Percentiles rank a stretch among this genome's conserved stretches.
Conservation (phyloP, 2,888 invertebrate genomes). For the Petrophora chlorosata region DNA sequence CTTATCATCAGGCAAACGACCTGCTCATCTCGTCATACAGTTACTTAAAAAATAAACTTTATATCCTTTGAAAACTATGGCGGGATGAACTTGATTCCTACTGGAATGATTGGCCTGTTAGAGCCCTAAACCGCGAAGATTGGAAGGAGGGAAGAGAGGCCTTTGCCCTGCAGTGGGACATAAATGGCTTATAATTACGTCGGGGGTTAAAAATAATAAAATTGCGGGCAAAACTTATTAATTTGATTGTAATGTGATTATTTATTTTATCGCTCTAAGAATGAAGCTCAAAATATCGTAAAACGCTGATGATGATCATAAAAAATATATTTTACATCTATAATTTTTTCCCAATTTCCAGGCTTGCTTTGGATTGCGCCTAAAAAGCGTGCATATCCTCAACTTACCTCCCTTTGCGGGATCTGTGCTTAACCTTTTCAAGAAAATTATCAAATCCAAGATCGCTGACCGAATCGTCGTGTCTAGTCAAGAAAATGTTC, state of each 20-base stretch:
- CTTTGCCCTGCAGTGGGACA: no score
- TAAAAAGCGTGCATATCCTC: constrained; percentile 16
- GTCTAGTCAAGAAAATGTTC: constrained; percentile 36
- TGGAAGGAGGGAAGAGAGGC: no score
- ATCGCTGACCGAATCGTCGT: constrained; percentile 49
- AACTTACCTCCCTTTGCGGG: constrained; percentile 15
- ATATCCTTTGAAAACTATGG: no score
- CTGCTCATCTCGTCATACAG: no score
- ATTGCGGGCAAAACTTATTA: no score
- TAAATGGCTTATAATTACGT: no score
- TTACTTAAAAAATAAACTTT: no score
- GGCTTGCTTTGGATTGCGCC: constrained; percentile 16
- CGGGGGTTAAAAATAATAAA: no score
- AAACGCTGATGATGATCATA: neutral
- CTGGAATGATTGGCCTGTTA: no score
- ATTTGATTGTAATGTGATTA: neutral
- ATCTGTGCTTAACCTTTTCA: constrained; percentile 38
- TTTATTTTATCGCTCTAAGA: neutral
- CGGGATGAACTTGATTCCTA: no score
- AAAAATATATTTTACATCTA: neutral
- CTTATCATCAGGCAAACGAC: no score
- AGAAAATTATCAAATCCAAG: constrained; percentile 63
- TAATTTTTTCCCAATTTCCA: constrained; percentile 12
- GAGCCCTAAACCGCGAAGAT: no score
- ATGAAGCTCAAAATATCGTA: neutral